Percentiles rank a stretch among this genome's conserved stretches.
phyloP scores from a whole-genome alignment of 2,888 invertebrate genomes.

The Lucinisca nassula region DNA sequence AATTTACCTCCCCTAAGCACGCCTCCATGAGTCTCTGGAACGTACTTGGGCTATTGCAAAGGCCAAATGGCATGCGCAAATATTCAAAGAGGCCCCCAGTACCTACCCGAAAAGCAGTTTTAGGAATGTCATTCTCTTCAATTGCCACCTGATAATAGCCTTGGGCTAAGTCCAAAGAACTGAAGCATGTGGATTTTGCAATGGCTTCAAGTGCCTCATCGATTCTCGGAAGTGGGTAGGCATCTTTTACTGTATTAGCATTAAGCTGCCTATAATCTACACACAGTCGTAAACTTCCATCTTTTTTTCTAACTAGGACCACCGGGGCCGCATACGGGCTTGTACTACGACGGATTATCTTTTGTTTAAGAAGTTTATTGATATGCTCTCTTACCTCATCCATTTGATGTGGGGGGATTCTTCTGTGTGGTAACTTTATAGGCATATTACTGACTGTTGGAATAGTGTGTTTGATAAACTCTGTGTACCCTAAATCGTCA shows the following conservation, averaged over 20 bases:
- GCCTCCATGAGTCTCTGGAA: slow-evolving; percentile 22
- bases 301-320: slow-evolving; percentile 10
- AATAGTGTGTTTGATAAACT: slow-evolving; percentile 44
- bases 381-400: slow-evolving; percentile 15
- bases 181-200: neutral
- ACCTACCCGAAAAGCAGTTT: slow-evolving; percentile 18
- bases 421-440: slow-evolving; percentile 47
- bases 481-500: slow-evolving; percentile 51
- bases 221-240: neutral
- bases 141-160: slow-evolving; percentile 8
- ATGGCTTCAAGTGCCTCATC: slow-evolving; percentile 5
- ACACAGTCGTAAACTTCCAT: slow-evolving; percentile 23
- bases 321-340: neutral
- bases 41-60: slow-evolving; percentile 25
- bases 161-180: neutral
- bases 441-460: slow-evolving; percentile 33
- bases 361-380: neutral
- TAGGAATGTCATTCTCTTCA: slow-evolving; percentile 2
- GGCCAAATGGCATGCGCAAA: slow-evolving; percentile 19
- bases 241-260: neutral
- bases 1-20: slow-evolving; percentile 11
- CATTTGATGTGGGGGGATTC: too few species aligned
- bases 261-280: slow-evolving; percentile 14
- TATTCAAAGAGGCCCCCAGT: slow-evolving; percentile 11
- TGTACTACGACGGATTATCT: neutral